Base-by-base conservation (phyloP, 2,888 invertebrate species). In the Aphidius colemani region DNA sequence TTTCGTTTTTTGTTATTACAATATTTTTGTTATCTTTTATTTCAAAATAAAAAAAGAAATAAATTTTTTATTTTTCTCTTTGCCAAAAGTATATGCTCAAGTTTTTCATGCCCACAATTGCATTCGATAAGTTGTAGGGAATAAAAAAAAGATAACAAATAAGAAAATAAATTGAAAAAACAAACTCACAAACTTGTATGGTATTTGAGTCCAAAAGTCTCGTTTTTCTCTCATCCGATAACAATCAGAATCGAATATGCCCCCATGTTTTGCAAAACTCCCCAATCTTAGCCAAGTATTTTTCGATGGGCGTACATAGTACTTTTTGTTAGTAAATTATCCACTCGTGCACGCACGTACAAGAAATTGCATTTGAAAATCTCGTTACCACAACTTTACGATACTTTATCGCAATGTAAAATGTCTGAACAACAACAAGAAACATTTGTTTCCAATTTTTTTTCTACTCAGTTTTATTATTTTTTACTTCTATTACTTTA, bases 361-460 rank as follows among this genome's bases (percentile, higher is more conserved):
- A 44, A 48, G 50, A 57, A 49, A 57, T 62, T 57, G 50, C 51
- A 58, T 62, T 62, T 18, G 44, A 57, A 30, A 30, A 30, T 56
- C 13, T 40, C 7, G 10, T 41, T 45, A 13, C 56, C 8, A 30
- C 18, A 11, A 56, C 30, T 30, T 30, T 5, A 30, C 30, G 30
- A 45, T 56, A 9, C 45, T 56, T 56, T 56, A 56, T 56, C 56
- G 43, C 9, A 18, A 56, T 7, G 56, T 45, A 50, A 49, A 62
- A 62, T 61, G 41, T 66, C 67, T 61, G 65, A 44, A 58, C 45
- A 63, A 66, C 67, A 67, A 67, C 61, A 9, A 11, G 49, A 61
- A 64, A 30, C 63, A 65, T 53, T 53, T 45, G 30, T 11, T 53
- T 58, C 53, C 43, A 55, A 13, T 55, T 50, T 59, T 39, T 49